A percentile compares a stretch with the other conserved stretches of the same genome.
These are phyloP conservation scores for Tridacna gigas DNA, from an alignment of 2,888 invertebrate genomes.

Conservation along the genomic window DNA sequence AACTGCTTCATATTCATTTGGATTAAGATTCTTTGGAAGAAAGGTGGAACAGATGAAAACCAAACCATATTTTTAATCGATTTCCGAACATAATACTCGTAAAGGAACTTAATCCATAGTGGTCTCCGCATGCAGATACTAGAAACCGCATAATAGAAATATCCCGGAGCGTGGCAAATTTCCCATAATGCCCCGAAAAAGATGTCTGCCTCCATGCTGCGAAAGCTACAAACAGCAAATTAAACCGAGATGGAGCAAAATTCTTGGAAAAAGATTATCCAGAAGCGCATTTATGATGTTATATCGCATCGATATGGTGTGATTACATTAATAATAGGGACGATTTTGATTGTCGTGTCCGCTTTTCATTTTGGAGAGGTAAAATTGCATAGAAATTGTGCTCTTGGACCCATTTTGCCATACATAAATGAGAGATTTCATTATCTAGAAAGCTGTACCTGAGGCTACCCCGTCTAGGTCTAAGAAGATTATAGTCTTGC, in stretches of 20 bases:
- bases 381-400: slow-evolving; percentile 8
- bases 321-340: slow-evolving; percentile 72
- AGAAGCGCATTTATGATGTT: slow-evolving; percentile 81
- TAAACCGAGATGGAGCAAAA: slow-evolving; percentile 50
- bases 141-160: background rate
- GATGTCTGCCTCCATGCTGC: background rate
- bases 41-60: no score
- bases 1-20: no score
- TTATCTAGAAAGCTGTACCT: no score
- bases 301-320: slow-evolving; percentile 82
- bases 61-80: no score
- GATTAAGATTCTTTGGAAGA: no score
- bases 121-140: background rate
- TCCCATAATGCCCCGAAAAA: slow-evolving; percentile 9
- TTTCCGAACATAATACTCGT: no score
- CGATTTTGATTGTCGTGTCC: slow-evolving; percentile 74
- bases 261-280: slow-evolving; percentile 78
- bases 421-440: no score
- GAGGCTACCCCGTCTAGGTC: no score
- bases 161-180: slow-evolving; percentile 3
- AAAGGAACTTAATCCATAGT: no score
- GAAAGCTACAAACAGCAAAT: no score
- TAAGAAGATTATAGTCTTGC: no score
- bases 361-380: slow-evolving; percentile 84
- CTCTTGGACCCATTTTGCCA: background rate